Base-by-base conservation (phyloP, 2,113 vertebrate genomes). In the Theristicus caerulescens region DNA sequence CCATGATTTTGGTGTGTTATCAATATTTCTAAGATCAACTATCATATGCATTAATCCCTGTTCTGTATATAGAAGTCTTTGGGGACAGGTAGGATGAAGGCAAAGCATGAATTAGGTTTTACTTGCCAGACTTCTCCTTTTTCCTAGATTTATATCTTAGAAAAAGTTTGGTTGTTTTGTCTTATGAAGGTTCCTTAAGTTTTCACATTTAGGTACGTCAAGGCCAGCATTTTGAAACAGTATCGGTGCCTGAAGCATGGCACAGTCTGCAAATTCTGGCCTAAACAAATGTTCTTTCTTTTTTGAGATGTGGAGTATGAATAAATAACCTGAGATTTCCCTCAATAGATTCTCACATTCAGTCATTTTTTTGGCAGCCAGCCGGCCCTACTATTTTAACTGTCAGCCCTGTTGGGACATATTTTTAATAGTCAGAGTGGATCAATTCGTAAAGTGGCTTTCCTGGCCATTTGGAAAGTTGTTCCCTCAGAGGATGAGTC, bases 261-360 rank as follows among this genome's bases (percentile, higher is more conserved):
- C 66, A 64, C 38, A 47, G 38, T 79, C 73, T 83, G 55, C 64
- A 78, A 84, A 88, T 73, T 64, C 13, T 47, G 66, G 25, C 59
- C 73, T 77, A 62, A 92, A 91, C 32, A 90, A 90, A 81, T 47
- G 40, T 64, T 91, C 38, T 78, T 62, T 72, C 47, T 82, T 58
- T 69, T 77, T 80, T 64, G 51, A 52, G 36, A 65, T 81, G 49
- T 42, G 29, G 26, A 49, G 3, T 74, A 74, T 82, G 79, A 74
- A 83, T 78, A 90, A 92, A 94, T 74, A 92, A 90, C 57, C 42
- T 78, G 79, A 86, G 62, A 77, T 88, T 94, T 92, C 38, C 64
- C 42, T 70, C 21, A 10, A 1, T 7, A 90, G 52, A 47, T 70
- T 81, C 64, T 83, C 55, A 57, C 26, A 77, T 90, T 31, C 54